These are phyloP conservation scores for Phorcus lineatus DNA, from an alignment of 2,888 invertebrate species.

Conservation along the genomic window DNA sequence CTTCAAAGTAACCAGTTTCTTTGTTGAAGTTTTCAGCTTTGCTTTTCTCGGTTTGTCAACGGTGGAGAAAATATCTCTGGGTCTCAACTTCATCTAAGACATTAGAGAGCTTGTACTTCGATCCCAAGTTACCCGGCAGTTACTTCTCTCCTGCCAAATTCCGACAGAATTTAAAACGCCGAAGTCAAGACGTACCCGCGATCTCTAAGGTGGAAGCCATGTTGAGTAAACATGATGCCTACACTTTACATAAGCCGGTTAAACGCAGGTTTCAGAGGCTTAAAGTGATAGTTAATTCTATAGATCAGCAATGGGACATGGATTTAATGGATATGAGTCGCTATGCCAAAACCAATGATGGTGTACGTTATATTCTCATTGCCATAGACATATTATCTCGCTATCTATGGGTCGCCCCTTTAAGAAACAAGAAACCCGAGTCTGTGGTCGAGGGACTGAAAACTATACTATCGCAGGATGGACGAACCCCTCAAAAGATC, in stretches of 20 bases:
- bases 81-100: too few species aligned
- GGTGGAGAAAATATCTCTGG: too few species aligned
- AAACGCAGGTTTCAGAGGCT: neutral
- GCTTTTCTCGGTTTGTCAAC: too few species aligned
- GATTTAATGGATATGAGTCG: constrained; percentile 7
- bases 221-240: too few species aligned
- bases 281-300: neutral
- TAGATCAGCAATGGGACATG: neutral
- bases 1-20: too few species aligned
- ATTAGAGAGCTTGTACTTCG: too few species aligned
- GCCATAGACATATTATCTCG: neutral
- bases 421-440: neutral
- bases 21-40: too few species aligned
- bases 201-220: too few species aligned
- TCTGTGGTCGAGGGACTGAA: neutral
- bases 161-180: too few species aligned
- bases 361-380: neutral
- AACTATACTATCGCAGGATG: neutral
- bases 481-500: neutral
- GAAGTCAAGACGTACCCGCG: too few species aligned
- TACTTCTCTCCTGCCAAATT: too few species aligned
- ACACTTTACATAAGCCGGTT: neutral
- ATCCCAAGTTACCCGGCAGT: too few species aligned
- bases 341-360: constrained; percentile 13
- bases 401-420: neutral